Percentiles rank a stretch among this genome's conserved stretches.
Conservation (phyloP, 2,113 vertebrate species). For the Gobiocypris rarus region DNA sequence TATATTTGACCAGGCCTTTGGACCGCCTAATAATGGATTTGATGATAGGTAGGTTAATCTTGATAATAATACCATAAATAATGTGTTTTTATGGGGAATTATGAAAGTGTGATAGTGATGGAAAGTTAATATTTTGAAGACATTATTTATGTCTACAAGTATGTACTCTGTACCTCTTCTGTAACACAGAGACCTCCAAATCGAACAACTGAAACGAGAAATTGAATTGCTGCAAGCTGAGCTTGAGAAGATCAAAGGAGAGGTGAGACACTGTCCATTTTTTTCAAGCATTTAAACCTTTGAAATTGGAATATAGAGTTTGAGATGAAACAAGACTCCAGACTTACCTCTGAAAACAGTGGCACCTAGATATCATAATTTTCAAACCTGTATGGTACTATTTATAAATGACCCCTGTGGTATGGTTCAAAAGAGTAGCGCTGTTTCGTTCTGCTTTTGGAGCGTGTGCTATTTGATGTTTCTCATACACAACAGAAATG, state of each 20-base stretch:
- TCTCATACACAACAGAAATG: background rate
- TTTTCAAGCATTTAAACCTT: background rate
- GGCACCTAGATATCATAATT: background rate
- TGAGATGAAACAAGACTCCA: background rate
- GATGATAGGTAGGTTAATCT: slow-evolving; percentile 81
- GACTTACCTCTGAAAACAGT: background rate
- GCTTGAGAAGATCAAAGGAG: slow-evolving; percentile 89
- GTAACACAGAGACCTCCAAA: slow-evolving; percentile 85
- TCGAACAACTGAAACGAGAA: slow-evolving; percentile 86
- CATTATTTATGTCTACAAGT: background rate
- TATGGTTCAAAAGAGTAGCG: background rate
- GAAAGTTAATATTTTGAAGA: background rate
- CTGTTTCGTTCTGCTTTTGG: background rate
- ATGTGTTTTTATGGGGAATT: background rate
- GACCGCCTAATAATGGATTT: slow-evolving; percentile 86
- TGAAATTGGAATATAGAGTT: background rate
- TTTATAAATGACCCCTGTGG: too few species aligned
- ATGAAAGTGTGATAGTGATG: fast-evolving
- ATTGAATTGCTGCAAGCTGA: slow-evolving; percentile 84
- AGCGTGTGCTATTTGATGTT: background rate
- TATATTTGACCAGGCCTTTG: slow-evolving; percentile 92
- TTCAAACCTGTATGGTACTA: background rate
- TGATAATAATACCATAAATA: background rate
- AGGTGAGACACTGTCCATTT: slow-evolving; percentile 75
- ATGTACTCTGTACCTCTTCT: background rate